These are phyloP conservation scores for Epinephelus fuscoguttatus DNA, from an alignment of 2,113 vertebrate species.

Conservation along the genomic window DNA sequence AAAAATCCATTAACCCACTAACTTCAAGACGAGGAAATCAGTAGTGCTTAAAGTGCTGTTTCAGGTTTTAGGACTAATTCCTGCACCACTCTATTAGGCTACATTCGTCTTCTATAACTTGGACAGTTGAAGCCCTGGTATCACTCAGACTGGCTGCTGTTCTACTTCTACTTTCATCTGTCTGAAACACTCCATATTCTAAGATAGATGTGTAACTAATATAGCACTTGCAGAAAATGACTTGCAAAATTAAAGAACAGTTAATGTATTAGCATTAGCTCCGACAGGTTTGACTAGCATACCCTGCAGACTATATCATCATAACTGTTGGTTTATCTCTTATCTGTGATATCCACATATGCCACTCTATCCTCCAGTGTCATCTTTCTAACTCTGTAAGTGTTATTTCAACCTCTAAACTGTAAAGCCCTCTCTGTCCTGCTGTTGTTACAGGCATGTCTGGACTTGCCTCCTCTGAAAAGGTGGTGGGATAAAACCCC, in stretches of 20 bases:
- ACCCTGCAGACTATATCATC: neutral
- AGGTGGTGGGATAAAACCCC: neutral
- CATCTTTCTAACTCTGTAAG: too few species aligned
- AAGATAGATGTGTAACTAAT: neutral
- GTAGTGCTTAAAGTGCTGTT: too few species aligned
- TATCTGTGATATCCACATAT: neutral
- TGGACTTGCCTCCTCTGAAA: neutral
- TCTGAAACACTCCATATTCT: neutral
- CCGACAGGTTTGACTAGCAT: neutral
- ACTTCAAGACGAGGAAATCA: too few species aligned
- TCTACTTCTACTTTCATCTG: neutral
- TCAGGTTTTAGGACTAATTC: too few species aligned
- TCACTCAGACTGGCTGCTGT: neutral
- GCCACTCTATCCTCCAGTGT: too few species aligned
- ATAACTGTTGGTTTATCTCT: neutral
- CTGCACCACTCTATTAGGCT: too few species aligned
- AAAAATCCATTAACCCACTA: too few species aligned
- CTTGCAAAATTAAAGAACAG: neutral
- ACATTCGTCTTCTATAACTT: neutral
- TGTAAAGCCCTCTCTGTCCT: neutral
- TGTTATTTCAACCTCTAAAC: neutral
- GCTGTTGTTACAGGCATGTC: conserved; percentile 3
- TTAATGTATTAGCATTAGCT: neutral
- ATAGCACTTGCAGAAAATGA: neutral
- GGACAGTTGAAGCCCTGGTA: neutral